Base-by-base conservation (phyloP, 2,113 vertebrate species). In the Tachysurus vachellii region DNA sequence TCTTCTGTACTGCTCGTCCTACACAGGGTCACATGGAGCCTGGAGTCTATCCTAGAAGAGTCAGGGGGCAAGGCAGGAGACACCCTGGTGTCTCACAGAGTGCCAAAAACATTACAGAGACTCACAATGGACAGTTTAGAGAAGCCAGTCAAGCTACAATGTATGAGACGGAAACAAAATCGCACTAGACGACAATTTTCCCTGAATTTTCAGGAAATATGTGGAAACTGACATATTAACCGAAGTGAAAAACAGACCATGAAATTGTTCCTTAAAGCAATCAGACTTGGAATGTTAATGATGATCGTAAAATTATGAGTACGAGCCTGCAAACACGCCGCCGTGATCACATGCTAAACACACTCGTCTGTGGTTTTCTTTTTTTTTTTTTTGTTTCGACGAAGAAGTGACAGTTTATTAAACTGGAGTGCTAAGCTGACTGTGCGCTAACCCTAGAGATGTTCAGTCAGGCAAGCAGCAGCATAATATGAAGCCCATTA, bases 391-490 rank as follows among this genome's bases (percentile, higher is more conserved):
- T 23, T 44, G 31, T 7, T 71, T 36, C 36, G 2, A 59, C 73
- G 36, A 31, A 31, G 57, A 28, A 77, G 11, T 73, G 53, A 21
- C 47, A 57, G 36, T 80, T 42, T 54, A 80, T 36, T 80, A 50
- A 80, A 44, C 17, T 70, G 5, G 26, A 86, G 77, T 23, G 66
- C 44, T 77, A 47, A 83, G 26, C 21, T 83, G 71, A 68, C 77
- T 70, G 79, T 36, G 56, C 59, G 64, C 14, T 31, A 50, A 50
- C 5, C 23, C 19, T 47, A 50, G 68, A 89, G 80, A 88, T 64
- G 87, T 83, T 89, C 85, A 85, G 84, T 86, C 89, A 91, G 64
- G 86, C 80, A 83, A 79, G 84, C 17, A n/a, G 62, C 28, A 23
- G 82, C 85, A 85, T 36, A 87, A 88, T 85, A 54, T 54, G 56